Evolutionary conservation across 1,140 invertebrate genomes (phyloP).

Genomic region (Drosophila willistoni): DNA sequence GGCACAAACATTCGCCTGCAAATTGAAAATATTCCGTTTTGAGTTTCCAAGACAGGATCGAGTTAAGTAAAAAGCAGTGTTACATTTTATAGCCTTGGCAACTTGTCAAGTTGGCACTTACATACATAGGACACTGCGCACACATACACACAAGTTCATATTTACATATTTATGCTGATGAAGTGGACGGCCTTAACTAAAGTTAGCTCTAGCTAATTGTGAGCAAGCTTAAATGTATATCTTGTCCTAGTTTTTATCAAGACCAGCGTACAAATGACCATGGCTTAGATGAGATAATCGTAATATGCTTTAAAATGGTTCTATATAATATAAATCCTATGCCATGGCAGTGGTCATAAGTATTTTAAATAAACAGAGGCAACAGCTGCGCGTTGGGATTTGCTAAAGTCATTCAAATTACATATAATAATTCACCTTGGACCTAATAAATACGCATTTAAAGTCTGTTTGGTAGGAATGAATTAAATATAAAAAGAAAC

Average conservation of each 20-base stretch:
- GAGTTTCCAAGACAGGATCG: not conserved
- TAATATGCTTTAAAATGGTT: no score
- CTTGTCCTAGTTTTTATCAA: conserved; percentile 35
- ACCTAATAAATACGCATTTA: no score
- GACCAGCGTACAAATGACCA: conserved; percentile 7
- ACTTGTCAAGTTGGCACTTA: conserved; percentile 36
- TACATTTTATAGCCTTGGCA: conserved; percentile 36
- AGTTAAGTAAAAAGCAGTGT: conserved; percentile 21
- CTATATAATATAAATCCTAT: no score
- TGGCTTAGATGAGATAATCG: not conserved
- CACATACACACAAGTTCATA: not conserved
- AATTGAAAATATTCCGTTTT: conserved; percentile 7
- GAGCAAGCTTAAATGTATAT: conserved; percentile 13
- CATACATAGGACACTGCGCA: conserved; percentile 1
- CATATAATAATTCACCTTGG: no score
- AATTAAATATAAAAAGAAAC: no score
- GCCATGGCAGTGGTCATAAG: no score
- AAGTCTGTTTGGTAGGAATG: no score
- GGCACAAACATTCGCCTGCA: not conserved
- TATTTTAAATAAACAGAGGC: no score
- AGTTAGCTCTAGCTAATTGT: conserved; percentile 48
- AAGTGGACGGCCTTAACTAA: conserved; percentile 22
- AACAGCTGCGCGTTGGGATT: no score
- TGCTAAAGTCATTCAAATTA: no score
- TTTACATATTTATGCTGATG: conserved; percentile 39